Evolutionary conservation across 2,113 vertebrate species (phyloP), one percentile per base, ranked within the genome.

Genomic region (Strix aluco): DNA sequence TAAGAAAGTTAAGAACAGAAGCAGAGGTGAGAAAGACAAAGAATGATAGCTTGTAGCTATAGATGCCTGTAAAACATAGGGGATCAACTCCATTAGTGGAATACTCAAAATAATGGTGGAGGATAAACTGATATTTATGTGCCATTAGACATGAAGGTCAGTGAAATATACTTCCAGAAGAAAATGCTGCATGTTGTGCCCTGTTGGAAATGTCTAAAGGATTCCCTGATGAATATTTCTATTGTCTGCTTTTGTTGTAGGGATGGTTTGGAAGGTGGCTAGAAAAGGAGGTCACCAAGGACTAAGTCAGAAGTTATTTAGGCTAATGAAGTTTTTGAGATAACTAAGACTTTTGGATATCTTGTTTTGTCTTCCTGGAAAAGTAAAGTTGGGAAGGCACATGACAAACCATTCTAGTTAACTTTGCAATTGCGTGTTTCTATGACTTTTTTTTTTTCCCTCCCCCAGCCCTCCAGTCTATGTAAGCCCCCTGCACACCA

Each of bases 401-500:
- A 2, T 3, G 13, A 47, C 38, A 94, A 65, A 42, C 23, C 12
- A 5, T 38, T 67, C n/a, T 15, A 40, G 11, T 69, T 62, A 88
- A 30, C 29, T 86, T 83, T 73, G 38, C 36, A 57, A 1, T 20
- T 14, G 47, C 40, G 11, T 42, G 29, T 21, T 90, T 61, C 49
- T 32, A 0, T 6, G 17, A 46, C 22, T 19, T 49, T 15, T 59
- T 38, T 36, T 47, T 42, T 38, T 16, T 3, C 19, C 15, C 23
- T 5, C 7, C 6, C 4, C 8, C 11, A 32, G n/a, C 19, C n/a
- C 29, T 57, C 47, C 42, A 5, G 9, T 8, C 36, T 8, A 0
- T 6, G 21, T 27, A 32, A 81, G 10, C 5, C 18, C 15, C 21
- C 29, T 25, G 12, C 1, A 0, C 20, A 30, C 26, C 32, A 5